These are phyloP conservation scores for Eira barbara DNA, from an alignment of 2,113 vertebrate genomes.

Conservation along the genomic window DNA sequence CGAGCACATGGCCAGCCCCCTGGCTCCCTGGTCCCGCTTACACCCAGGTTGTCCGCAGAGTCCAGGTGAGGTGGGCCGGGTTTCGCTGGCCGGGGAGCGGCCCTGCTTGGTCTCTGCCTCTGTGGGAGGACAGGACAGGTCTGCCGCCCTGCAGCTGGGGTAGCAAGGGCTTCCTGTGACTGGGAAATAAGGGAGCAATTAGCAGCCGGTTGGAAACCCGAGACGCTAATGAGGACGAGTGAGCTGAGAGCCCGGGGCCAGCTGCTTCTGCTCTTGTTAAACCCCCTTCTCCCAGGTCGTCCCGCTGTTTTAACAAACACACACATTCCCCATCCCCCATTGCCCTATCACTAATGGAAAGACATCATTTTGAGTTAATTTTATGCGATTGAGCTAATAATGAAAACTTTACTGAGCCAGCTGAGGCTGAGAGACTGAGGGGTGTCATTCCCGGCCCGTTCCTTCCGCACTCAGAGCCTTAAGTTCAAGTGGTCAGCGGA, in stretches of 20 bases:
- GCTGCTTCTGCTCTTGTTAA: constrained; percentile 21
- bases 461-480: not conserved
- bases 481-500: not conserved
- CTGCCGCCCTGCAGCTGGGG: not conserved
- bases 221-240: constrained; percentile 29
- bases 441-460: not conserved
- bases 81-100: not conserved
- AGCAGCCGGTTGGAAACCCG: constrained; percentile 52
- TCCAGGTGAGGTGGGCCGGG: not conserved
- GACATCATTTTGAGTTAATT: constrained; percentile 73
- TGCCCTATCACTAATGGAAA: constrained; percentile 70
- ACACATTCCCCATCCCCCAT: not conserved
- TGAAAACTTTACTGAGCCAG: constrained; percentile 64
- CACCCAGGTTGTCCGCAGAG: not conserved
- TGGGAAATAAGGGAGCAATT: constrained; percentile 48
- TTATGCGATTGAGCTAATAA: constrained; percentile 70
- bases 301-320: constrained; percentile 44
- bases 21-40: not conserved
- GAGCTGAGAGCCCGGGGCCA: not conserved
- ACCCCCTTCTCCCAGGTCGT: constrained; percentile 10
- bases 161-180: constrained; percentile 26
- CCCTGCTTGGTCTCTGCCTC: not conserved
- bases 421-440: constrained; percentile 55
- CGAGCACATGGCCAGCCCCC: too few relatives aligned
- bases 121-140: not conserved